Evolutionary conservation across 2,797 vertebrate genomes (phyloP).

Genomic region (Bradypus variegatus): DNA sequence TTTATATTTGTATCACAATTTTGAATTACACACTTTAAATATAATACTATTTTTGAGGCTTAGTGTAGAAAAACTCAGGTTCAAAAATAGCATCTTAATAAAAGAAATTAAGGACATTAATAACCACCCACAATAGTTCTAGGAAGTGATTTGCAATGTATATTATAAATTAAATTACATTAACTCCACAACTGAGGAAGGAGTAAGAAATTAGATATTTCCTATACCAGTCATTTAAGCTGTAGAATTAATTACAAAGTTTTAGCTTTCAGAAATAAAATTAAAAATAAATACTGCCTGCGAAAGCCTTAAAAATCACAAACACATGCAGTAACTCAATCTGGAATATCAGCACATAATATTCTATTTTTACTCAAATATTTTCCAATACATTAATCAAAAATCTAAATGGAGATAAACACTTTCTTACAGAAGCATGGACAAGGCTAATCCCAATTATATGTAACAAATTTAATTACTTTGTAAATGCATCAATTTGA

Average conservation of each 20-base stretch:
- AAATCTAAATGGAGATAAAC: neutral
- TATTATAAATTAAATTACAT: neutral
- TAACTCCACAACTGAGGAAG: neutral
- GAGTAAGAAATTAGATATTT: neutral
- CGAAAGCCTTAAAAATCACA: neutral
- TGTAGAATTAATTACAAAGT: neutral
- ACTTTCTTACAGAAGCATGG: neutral
- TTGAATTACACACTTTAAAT: slow-evolving; percentile 22
- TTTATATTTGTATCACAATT: neutral
- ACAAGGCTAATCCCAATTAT: neutral
- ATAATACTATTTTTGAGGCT: neutral
- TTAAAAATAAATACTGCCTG: neutral
- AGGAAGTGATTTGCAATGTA: neutral
- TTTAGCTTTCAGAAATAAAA: slow-evolving; percentile 28
- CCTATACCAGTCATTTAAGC: neutral
- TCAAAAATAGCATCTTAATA: neutral
- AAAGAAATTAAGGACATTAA: neutral
- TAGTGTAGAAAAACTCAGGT: neutral
- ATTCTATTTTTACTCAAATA: neutral
- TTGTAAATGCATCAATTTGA: neutral
- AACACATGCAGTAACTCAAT: neutral
- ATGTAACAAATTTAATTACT: slow-evolving; percentile 2
- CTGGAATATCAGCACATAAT: neutral
- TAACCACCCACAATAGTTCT: neutral
- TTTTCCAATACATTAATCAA: neutral